Evolutionary conservation across 1,140 invertebrate species (phyloP).

Genomic region (Drosophila sechellia): DNA sequence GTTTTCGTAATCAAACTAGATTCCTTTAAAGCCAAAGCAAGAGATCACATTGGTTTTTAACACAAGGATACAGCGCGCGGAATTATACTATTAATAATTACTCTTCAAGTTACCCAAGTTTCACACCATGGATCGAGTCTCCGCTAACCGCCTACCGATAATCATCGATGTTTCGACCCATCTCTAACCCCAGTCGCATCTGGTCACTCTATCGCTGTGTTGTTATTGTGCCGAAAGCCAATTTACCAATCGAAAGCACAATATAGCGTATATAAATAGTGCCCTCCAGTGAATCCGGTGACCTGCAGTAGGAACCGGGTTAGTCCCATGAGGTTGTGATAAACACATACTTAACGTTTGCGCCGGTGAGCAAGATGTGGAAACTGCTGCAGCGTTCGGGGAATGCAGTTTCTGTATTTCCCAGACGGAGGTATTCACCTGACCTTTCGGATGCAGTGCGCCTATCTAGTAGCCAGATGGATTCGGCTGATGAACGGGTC

Average conservation of each 20-base stretch:
- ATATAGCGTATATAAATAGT: background rate
- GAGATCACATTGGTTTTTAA: too few relatives aligned
- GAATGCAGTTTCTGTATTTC: background rate
- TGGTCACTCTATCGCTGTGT: too few relatives aligned
- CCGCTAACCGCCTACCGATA: too few relatives aligned
- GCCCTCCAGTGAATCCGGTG: background rate
- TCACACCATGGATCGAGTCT: too few relatives aligned
- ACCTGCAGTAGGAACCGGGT: background rate
- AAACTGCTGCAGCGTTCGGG: background rate
- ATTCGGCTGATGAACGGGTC: constrained; percentile 56
- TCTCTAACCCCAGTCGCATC: too few relatives aligned
- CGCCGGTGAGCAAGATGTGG: constrained; percentile 1
- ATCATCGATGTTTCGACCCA: too few relatives aligned
- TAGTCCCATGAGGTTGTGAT: background rate
- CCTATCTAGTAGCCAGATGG: constrained; percentile 3
- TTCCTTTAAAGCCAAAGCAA: too few relatives aligned
- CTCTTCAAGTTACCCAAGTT: too few relatives aligned
- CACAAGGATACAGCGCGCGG: too few relatives aligned
- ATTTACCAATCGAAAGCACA: background rate
- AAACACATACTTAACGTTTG: background rate
- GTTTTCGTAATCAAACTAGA: too few relatives aligned
- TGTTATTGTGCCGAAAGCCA: background rate
- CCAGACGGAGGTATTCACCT: background rate
- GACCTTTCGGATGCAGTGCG: background rate
- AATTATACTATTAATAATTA: too few relatives aligned